These are phyloP conservation scores for Ceyx melanurus DNA, from an alignment of 2,113 vertebrate genomes.

Conservation along the genomic window DNA sequence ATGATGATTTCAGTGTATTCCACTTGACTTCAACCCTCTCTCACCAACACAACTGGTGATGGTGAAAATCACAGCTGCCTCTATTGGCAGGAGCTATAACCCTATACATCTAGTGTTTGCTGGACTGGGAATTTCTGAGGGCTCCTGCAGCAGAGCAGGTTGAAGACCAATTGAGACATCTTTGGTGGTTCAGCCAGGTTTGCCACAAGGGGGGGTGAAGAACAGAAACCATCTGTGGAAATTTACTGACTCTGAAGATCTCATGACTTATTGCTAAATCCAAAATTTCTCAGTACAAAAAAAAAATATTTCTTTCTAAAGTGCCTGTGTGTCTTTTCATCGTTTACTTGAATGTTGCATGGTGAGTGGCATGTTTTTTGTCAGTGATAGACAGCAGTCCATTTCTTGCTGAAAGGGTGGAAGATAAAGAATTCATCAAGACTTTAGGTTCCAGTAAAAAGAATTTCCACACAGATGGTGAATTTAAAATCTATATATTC, in stretches of 20 bases:
- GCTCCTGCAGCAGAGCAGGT: background rate
- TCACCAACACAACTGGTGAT: background rate
- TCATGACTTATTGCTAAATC: slow-evolving; percentile 46
- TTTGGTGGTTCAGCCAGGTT: slow-evolving; percentile 54
- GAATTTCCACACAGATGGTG: background rate
- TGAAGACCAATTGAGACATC: slow-evolving; percentile 47
- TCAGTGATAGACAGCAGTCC: background rate
- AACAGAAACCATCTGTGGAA: slow-evolving; percentile 48
- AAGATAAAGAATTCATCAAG: background rate
- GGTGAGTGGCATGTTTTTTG: background rate
- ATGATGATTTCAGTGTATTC: background rate
- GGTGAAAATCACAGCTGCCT: background rate
- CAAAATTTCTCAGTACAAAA: background rate
- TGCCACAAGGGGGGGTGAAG: slow-evolving; percentile 48
- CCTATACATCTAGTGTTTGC: background rate
- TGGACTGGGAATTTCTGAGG: background rate
- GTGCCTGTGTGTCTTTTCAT: background rate
- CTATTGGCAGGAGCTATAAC: background rate
- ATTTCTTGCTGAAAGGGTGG: background rate
- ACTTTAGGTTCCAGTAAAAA: background rate
- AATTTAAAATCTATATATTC: background rate
- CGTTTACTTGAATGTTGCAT: background rate
- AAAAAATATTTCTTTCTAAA: slow-evolving; percentile 12
- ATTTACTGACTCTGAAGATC: slow-evolving; percentile 60
- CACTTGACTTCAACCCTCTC: background rate